Conservation (phyloP, 2,888 invertebrate species). For the Ferdinandea cuprea region DNA sequence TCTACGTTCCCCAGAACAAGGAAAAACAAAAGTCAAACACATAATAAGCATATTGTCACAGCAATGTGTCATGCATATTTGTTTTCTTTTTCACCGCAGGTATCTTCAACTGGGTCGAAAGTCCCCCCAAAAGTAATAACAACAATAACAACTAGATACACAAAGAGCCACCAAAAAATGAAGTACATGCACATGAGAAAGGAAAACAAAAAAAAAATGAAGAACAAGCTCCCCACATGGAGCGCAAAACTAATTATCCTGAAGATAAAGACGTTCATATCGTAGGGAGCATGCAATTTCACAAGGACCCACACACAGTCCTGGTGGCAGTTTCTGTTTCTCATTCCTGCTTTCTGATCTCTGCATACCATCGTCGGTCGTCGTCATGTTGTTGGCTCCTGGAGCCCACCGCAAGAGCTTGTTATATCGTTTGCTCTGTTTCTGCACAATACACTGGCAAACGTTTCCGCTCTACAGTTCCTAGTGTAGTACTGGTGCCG, state of each 20-base stretch:
- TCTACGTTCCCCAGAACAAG: background rate
- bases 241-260: conserved; percentile 20
- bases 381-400: background rate
- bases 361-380: background rate
- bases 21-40: no score
- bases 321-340: background rate
- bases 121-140: background rate
- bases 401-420: conserved; percentile 3
- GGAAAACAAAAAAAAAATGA: background rate
- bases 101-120: conserved; percentile 12
- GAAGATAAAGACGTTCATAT: conserved; percentile 20
- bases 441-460: conserved; percentile 1
- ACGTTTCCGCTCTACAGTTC: background rate
- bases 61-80: conserved; percentile 13
- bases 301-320: background rate
- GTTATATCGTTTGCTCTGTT: conserved; percentile 10
- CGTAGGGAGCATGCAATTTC: background rate
- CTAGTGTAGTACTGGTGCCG: background rate
- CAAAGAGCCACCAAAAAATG: background rate
- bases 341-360: background rate
- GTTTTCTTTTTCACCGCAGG: background rate
- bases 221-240: background rate
- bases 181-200: background rate
- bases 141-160: background rate
- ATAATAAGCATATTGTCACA: conserved; percentile 8